Percentiles rank a stretch among this genome's conserved stretches.
Evolutionary conservation across 2,797 vertebrate genomes (phyloP).

Genomic region (Acanthurus leucopareius): DNA sequence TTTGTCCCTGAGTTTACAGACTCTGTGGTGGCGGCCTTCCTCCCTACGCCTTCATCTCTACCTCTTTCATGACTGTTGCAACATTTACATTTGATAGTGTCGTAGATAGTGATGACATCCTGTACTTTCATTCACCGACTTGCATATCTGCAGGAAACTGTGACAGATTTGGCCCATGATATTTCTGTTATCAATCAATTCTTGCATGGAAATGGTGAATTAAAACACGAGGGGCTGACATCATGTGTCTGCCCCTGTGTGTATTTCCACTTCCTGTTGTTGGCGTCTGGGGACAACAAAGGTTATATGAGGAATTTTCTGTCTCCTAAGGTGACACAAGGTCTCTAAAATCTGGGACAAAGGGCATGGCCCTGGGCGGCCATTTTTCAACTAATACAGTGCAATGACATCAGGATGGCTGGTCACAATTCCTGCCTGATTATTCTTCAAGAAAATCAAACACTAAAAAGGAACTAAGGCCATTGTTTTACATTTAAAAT

Average conservation of each 20-base stretch:
- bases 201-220: slow-evolving; percentile 25
- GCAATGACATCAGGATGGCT: not conserved
- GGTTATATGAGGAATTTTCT: slow-evolving; percentile 18
- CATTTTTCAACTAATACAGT: slow-evolving; percentile 1
- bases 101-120: slow-evolving; percentile 51
- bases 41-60: slow-evolving; percentile 15
- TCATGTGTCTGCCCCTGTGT: slow-evolving; percentile 34
- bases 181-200: slow-evolving; percentile 58
- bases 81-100: slow-evolving; percentile 17
- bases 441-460: not conserved
- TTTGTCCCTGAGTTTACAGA: slow-evolving; percentile 47
- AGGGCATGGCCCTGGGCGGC: fast-evolving
- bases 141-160: slow-evolving; percentile 65
- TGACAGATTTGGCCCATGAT: slow-evolving; percentile 49
- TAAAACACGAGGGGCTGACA: slow-evolving; percentile 28
- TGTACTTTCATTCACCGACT: slow-evolving; percentile 52
- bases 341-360: slow-evolving; percentile 27
- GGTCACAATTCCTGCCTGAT: not conserved
- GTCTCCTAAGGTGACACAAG: slow-evolving; percentile 29
- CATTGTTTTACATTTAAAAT: not conserved
- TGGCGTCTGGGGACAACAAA: slow-evolving; percentile 36
- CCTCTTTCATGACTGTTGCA: slow-evolving; percentile 21
- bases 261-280: slow-evolving; percentile 57
- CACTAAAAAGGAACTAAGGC: no score
- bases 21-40: slow-evolving; percentile 25